phyloP scores from a whole-genome alignment of 1,140 invertebrate species.

The Ganaspis sp. region DNA sequence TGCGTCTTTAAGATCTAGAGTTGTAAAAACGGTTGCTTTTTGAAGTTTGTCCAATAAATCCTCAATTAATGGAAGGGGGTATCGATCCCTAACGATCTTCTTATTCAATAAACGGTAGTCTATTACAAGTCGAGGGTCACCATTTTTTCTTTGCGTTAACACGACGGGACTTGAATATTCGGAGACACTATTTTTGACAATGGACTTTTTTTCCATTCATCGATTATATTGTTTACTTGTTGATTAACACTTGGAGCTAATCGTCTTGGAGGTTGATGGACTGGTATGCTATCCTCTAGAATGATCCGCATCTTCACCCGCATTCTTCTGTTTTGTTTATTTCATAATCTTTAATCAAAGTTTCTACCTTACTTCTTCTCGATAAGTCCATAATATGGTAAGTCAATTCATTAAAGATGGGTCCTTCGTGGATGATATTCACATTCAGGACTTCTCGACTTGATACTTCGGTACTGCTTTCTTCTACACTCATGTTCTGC shows the following conservation, averaged over 20 bases:
- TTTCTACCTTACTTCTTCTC: too few species aligned
- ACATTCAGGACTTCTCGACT: too few species aligned
- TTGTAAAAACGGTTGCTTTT: neutral
- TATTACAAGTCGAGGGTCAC: neutral
- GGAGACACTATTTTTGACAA: too few species aligned
- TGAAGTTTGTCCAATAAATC: neutral
- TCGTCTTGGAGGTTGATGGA: neutral
- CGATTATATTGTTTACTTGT: neutral
- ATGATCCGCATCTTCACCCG: slow-evolving; percentile 40
- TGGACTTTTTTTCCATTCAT: too few species aligned
- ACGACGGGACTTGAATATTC: neutral
- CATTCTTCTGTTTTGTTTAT: slow-evolving; percentile 43
- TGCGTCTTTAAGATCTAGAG: neutral
- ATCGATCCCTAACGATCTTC: neutral
- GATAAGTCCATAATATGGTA: neutral
- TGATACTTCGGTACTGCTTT: neutral
- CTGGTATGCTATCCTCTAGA: too few species aligned
- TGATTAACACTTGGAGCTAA: neutral
- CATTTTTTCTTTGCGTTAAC: neutral
- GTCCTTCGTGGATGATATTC: too few species aligned
- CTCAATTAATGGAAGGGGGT: too few species aligned
- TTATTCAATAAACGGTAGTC: neutral
- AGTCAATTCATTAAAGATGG: too few species aligned
- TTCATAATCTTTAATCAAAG: too few species aligned
- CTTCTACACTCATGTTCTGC: neutral